Conservation (phyloP, 2,113 vertebrate genomes). For the Gadus chalcogrammus region DNA sequence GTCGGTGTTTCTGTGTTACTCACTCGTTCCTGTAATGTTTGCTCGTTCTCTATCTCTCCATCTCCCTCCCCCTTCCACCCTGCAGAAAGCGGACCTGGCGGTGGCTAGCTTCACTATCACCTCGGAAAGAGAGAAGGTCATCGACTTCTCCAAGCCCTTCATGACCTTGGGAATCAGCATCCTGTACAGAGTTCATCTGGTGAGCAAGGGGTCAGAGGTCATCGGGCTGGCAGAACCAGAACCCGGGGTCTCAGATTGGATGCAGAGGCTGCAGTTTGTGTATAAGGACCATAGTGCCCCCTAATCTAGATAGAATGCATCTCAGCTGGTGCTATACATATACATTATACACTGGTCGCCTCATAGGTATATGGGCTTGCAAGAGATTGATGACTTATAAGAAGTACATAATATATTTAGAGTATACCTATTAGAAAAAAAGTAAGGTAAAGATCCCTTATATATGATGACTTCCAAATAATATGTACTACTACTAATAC, state of each 20-base stretch:
- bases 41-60: slow-evolving; percentile 1
- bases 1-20: background rate
- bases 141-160: slow-evolving; percentile 93
- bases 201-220: slow-evolving; percentile 49
- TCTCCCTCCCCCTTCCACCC: slow-evolving; percentile 34
- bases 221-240: slow-evolving; percentile 22
- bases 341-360: too few relatives aligned
- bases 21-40: background rate
- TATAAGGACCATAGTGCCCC: too few relatives aligned
- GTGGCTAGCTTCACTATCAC: slow-evolving; percentile 95
- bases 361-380: too few relatives aligned
- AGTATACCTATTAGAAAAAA: too few relatives aligned
- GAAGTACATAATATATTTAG: too few relatives aligned
- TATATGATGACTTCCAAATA: too few relatives aligned
- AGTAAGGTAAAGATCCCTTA: too few relatives aligned
- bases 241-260: slow-evolving; percentile 16
- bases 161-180: slow-evolving; percentile 95
- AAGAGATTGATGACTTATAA: too few relatives aligned
- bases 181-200: slow-evolving; percentile 89
- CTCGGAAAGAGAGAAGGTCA: slow-evolving; percentile 91
- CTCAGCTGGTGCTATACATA: too few relatives aligned
- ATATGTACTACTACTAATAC: too few relatives aligned
- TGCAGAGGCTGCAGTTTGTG: too few relatives aligned
- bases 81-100: slow-evolving; percentile 90
- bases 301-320: too few relatives aligned